Conservation (phyloP, 2,797 vertebrate genomes). For the Sebastiscus tertius region DNA sequence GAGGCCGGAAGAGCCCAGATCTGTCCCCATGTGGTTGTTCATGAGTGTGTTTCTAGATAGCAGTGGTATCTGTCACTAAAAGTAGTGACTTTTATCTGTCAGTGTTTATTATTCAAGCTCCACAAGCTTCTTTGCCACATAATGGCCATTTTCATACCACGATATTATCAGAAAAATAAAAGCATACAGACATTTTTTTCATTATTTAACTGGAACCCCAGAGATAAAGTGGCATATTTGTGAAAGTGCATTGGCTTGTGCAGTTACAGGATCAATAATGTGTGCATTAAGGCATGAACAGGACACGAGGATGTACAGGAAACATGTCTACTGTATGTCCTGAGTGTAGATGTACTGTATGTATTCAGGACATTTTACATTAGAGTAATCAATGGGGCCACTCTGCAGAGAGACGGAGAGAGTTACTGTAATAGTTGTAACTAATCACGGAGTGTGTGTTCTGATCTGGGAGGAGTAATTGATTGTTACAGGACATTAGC, state of each 20-base stretch:
- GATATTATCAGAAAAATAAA: background rate
- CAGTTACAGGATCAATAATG: constrained; percentile 25
- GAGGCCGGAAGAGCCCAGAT: background rate
- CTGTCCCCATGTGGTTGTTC: background rate
- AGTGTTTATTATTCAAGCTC: background rate
- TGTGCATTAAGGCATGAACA: constrained; percentile 6
- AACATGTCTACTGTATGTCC: background rate
- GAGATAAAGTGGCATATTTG: background rate
- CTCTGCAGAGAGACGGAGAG: background rate
- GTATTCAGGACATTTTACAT: constrained; percentile 19
- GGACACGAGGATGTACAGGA: background rate
- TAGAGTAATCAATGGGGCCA: background rate
- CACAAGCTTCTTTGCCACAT: background rate
- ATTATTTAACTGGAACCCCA: background rate
- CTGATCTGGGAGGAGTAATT: constrained; percentile 32
- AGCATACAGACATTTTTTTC: background rate
- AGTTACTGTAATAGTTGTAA: background rate
- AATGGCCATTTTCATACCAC: background rate
- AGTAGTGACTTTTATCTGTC: background rate
- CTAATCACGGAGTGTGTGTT: constrained; percentile 1
- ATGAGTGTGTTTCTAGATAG: background rate
- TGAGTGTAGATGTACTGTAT: background rate
- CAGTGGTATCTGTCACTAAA: background rate
- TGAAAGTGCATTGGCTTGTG: background rate
- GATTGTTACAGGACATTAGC: constrained; percentile 70